Percentiles rank a stretch among this genome's conserved stretches.
Conservation (phyloP, 2,888 invertebrate species). For the Drosophila stalkeri region DNA sequence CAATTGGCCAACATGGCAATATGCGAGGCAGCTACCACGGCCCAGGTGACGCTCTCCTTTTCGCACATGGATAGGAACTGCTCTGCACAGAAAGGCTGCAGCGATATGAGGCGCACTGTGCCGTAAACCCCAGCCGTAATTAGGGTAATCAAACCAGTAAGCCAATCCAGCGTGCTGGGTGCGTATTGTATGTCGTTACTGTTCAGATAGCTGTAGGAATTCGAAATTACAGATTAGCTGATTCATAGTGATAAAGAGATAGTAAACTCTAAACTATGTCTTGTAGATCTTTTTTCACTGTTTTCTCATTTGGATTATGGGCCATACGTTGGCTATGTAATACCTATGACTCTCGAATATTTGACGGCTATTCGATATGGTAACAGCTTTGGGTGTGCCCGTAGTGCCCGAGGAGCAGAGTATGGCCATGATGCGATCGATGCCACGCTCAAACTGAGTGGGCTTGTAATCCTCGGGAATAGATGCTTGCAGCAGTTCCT, state of each 20-base stretch:
- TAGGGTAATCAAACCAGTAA: slow-evolving; percentile 59
- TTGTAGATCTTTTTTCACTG: no score
- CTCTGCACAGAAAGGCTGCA: slow-evolving; percentile 57
- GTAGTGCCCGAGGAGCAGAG: slow-evolving; percentile 84
- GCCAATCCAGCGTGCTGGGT: slow-evolving; percentile 70
- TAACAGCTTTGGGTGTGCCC: slow-evolving; percentile 82
- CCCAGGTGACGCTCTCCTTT: slow-evolving; percentile 65
- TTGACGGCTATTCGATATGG: slow-evolving; percentile 64
- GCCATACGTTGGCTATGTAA: neutral
- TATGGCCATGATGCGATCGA: slow-evolving; percentile 71
- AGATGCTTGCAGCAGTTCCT: slow-evolving; percentile 44
- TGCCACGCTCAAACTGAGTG: slow-evolving; percentile 42
- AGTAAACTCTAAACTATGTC: neutral
- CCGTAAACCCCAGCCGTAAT: slow-evolving; percentile 68
- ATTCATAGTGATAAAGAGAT: neutral
- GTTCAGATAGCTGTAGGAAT: slow-evolving; percentile 47
- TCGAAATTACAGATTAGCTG: neutral
- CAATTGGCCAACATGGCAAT: slow-evolving; percentile 67
- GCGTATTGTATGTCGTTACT: slow-evolving; percentile 67
- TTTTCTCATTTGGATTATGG: neutral
- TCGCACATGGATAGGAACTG: slow-evolving; percentile 65
- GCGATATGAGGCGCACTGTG: slow-evolving; percentile 66
- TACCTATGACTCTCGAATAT: slow-evolving; percentile 65
- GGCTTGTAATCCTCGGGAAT: slow-evolving; percentile 48
- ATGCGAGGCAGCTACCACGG: slow-evolving; percentile 64